A percentile compares a stretch with the other conserved stretches of the same genome.
Evolutionary conservation across 2,797 vertebrate species (phyloP).

Genomic region (Perodicticus potto): DNA sequence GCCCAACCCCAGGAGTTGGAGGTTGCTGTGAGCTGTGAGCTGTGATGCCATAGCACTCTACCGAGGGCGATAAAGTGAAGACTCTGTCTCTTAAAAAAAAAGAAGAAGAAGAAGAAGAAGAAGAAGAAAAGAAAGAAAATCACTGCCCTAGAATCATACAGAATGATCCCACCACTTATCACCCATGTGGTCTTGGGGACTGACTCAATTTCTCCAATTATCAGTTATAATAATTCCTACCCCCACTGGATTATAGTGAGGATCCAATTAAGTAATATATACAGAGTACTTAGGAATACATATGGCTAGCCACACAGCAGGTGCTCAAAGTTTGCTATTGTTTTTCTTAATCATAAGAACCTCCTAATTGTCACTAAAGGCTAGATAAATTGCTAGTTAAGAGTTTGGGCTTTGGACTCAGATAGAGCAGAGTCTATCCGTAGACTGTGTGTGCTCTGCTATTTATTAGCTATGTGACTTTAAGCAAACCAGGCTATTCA

Average conservation of each 20-base stretch:
- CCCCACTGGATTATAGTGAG: background rate
- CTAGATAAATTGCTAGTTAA: conserved; percentile 33
- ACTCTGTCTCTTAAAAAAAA: too few relatives aligned
- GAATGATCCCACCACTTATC: background rate
- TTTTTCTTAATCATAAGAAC: background rate
- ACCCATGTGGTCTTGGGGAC: background rate
- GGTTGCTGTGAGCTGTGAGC: too few relatives aligned
- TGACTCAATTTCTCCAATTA: background rate
- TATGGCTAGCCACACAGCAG: background rate
- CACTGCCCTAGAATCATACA: background rate
- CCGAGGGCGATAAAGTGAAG: too few relatives aligned
- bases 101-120: too few relatives aligned
- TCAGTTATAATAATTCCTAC: background rate
- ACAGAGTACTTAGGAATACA: background rate
- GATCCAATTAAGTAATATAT: background rate
- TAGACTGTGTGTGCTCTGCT: background rate
- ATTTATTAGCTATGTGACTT: conserved; percentile 24
- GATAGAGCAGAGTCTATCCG: background rate
- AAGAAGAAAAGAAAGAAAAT: too few relatives aligned
- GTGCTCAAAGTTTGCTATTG: background rate
- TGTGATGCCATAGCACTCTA: too few relatives aligned
- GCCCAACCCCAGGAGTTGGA: too few relatives aligned
- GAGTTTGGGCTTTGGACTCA: background rate
- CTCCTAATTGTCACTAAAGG: background rate
- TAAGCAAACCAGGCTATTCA: background rate